A percentile compares a stretch with the other conserved stretches of the same genome.
phyloP scores from a whole-genome alignment of 2,888 invertebrate genomes.

The Cheilosia vernalis region DNA sequence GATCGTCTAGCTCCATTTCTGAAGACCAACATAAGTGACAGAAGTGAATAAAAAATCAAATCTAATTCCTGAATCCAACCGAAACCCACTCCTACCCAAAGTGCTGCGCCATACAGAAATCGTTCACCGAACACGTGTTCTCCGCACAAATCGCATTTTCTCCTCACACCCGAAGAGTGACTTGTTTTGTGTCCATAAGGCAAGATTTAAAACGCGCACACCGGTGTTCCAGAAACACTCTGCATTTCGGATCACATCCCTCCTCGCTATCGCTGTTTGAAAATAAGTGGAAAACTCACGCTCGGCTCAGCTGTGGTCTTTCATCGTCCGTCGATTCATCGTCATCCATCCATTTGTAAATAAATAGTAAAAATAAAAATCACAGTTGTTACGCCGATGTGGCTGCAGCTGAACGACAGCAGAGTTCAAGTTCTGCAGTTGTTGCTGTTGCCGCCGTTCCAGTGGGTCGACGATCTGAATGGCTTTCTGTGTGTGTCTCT shows the following conservation, averaged over 20 bases:
- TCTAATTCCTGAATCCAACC: constrained; percentile 3
- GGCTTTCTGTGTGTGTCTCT: constrained; percentile 51
- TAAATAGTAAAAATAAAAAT: constrained; percentile 50
- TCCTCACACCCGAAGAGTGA: constrained; percentile 29
- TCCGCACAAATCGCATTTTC: constrained; percentile 54
- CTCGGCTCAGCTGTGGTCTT: constrained; percentile 60
- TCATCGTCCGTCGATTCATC: constrained; percentile 51
- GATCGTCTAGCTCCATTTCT: not conserved
- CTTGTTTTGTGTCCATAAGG: constrained; percentile 49
- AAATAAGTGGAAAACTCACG: constrained; percentile 19
- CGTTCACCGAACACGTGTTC: constrained; percentile 63
- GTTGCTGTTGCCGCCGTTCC: constrained; percentile 23
- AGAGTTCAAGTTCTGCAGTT: constrained; percentile 68
- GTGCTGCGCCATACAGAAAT: constrained; percentile 39
- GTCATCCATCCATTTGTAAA: constrained; percentile 57
- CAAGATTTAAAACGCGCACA: constrained; percentile 49
- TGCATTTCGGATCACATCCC: constrained; percentile 18
- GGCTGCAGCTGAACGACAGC: constrained; percentile 60
- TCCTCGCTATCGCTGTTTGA: constrained; percentile 9
- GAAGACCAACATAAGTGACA: not conserved
- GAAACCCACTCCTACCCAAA: constrained; percentile 50
- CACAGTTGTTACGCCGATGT: constrained; percentile 38
- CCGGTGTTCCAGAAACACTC: constrained; percentile 61
- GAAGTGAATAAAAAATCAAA: constrained; percentile 11
- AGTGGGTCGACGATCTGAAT: constrained; percentile 59